These are phyloP conservation scores for Hypotaenidia philippensis DNA, from an alignment of 2,797 vertebrate genomes.

Conservation along the genomic window DNA sequence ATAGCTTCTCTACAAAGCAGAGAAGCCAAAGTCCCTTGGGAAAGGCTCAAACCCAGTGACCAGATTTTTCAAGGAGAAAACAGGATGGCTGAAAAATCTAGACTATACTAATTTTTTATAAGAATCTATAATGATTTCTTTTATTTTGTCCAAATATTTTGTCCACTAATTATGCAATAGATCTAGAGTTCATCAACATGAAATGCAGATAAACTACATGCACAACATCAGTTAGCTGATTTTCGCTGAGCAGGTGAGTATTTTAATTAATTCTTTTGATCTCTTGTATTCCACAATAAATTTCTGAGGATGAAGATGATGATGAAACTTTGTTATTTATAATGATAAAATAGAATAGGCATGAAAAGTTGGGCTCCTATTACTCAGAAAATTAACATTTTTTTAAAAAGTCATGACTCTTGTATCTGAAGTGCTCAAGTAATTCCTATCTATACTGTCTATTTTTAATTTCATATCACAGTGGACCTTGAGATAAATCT, in stretches of 20 bases:
- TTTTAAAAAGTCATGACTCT: background rate
- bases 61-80: background rate
- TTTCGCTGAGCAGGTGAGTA: background rate
- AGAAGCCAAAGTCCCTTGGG: background rate
- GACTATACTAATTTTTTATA: background rate
- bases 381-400: background rate
- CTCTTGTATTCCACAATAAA: background rate
- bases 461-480: background rate
- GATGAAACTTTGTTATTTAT: background rate
- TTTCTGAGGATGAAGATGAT: background rate
- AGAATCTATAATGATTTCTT: background rate
- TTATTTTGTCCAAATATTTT: background rate
- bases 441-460: background rate
- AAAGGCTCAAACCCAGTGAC: background rate
- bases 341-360: background rate
- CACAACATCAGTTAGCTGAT: background rate
- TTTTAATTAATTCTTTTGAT: background rate
- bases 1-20: background rate
- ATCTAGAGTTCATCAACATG: background rate
- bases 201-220: background rate
- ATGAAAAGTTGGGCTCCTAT: background rate
- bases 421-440: background rate
- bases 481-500: background rate
- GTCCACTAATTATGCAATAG: background rate
- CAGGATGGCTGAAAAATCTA: background rate